Base-by-base conservation (phyloP, 2,113 vertebrate species). In the Ellobius talpinus region DNA sequence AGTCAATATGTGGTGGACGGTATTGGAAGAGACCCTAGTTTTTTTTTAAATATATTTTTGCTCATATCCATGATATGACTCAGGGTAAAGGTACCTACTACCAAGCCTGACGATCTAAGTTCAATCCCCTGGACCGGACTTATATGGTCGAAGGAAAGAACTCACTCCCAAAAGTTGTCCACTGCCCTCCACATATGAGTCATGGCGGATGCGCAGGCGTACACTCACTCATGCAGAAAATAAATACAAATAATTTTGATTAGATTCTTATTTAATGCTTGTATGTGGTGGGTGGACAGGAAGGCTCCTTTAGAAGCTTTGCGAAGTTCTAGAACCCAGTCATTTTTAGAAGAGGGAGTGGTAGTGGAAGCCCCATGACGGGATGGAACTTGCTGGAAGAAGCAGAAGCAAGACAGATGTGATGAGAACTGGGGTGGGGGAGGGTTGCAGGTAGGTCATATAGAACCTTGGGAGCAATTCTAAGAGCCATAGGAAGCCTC, bases 281-380 rank as follows among this genome's bases (percentile, higher is more conserved):
- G 39, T 26, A 21, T 77, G 23, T 16, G 8, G 5, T 3, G 2
- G 3, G 12, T 33, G 47, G 3, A 70, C 39, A 47, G 81, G 70
- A 74, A 85, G 33, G 52, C 33, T 17, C 68, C n/a, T 26, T 85
- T 47, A 39, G 65, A 55, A 79, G 47, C 23, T 36, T 36, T 74
- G 45, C 63, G 42, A 36, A 36, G 11, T 7, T 79, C 33, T 21
- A 16, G 90, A 76, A 2, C 6, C 39, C 11, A 26, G 29, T 42
- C 2, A 0, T 65, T 58, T 31, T 55, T 16, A 3, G 73, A 33
- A 33, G 55, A 10, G 31, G 33, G 31, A 50, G 5, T 0, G 9
- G 88, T 14, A 0, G 12, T n/a, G 76, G 58, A 72, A 79, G 33
- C 50, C 74, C 50, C 24, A 29, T 10, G 50, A 9, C 1, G 0